Evolutionary conservation across 2,797 vertebrate genomes (phyloP), one percentile per base, ranked within the genome.

Genomic region (Sphenopsis melanotis): DNA sequence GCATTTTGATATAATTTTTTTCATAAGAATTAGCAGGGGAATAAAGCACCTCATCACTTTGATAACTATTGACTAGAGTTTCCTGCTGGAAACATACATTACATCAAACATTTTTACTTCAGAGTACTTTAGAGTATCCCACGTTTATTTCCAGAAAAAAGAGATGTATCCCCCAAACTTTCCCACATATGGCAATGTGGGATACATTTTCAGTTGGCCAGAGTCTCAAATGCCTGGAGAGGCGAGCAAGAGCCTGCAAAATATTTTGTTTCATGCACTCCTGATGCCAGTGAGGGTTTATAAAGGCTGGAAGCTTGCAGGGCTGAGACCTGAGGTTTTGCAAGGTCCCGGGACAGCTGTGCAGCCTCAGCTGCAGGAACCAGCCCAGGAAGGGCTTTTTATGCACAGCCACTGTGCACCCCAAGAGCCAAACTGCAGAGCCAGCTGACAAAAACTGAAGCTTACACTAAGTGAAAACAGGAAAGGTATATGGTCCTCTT

Each of bases 21-120:
- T 70, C 12, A 6, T 32, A 76, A 83, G 63, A 63, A 68, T 74
- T 42, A 91, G 12, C 85, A 94, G 21, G 75, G 64, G 83, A 95
- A 66, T 89, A 93, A 89, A 96, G 53, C n/a, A 77, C 27, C 93
- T 87, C 23, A 4, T 93, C 80, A 84, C 64, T 94, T 93, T 80
- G 63, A 93, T 60, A 95, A 76, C 63, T 84, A 68, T 10, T 89
- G 89, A 96, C 85, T 79, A 34, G 61, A 84, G 34, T 59, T 94
- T 96, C 89, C 89, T 93, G 87, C 91, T 93, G 66, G 52, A 95
- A 88, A 74, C 36, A 68, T 15, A 1, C 10, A 90, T 59, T 41
- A 42, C 0, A 4, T 63, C 42, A 89, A 93, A 79, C 8, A 0
- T 78, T 92, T 86, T 32, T 66, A 52, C 56, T 93, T 89, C 44